Base-by-base conservation (phyloP, 2,797 vertebrate species). In the Myotis pilosus region DNA sequence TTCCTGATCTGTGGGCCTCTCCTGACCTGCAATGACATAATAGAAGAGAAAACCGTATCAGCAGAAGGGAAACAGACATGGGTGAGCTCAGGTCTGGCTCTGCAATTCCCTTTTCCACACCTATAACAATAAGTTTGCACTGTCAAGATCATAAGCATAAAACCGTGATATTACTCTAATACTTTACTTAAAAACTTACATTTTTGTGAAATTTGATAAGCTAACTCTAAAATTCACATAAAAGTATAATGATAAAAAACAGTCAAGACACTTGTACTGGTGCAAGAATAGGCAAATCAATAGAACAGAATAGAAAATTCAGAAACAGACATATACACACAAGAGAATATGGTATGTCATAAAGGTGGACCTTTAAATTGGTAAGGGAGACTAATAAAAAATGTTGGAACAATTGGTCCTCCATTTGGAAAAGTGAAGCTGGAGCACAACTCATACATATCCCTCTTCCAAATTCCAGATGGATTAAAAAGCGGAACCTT, bases 1-100 rank as follows among this genome's bases (percentile, higher is more conserved):
- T 47, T 99, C 99, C n/a, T 98, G 98, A 11, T 99, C 99, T 15
- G 98, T 97, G 10, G 98, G 97, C 96, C 98, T 99, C 93, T 99
- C 99, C 84, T 99, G 99, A 97, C 99, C 99, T 99, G 87, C 71
- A 96, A 49, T 2, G 80, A 47, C 92, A 95, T 51, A 36, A 87
- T 84, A 78, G 66, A 53, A 94, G 55, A 95, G 49, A 76, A 74
- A 90, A 83, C 44, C 49, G 25, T 92, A 62, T 86, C 69, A 95
- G 62, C 64, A 86, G 44, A 68, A 16, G 55, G 80, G 75, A 72
- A 28, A 53, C 41, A 69, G 68, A 79, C 11, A n/a, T 0, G 0
- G 53, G 25, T 12, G 3, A 69, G 75, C 20, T 25, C 64, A 80
- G 49, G 15, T 23, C 22, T 47, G 38, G 22, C 57, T 33, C n/a